phyloP scores from a whole-genome alignment of 1,140 invertebrate genomes.

The Bombyx mandarina region DNA sequence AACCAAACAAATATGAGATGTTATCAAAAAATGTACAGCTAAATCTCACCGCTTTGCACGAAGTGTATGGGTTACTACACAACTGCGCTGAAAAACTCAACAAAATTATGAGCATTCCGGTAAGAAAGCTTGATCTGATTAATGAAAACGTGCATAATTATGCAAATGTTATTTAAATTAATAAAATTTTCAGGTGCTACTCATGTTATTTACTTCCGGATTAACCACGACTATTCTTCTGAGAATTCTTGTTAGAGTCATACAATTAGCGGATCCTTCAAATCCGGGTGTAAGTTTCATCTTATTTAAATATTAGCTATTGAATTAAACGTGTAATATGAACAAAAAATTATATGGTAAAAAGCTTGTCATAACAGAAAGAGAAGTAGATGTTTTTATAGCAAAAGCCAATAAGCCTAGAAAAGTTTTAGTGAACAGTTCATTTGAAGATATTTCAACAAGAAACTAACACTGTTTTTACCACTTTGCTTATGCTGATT shows the following conservation, averaged over 20 bases:
- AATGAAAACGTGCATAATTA: background rate
- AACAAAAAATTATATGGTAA: background rate
- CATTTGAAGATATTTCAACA: no score
- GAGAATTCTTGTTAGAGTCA: conserved; percentile 19
- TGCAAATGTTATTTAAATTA: conserved; percentile 3
- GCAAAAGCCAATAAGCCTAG: no score
- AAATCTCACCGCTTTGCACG: conserved; percentile 28
- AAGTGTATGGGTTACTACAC: conserved; percentile 38
- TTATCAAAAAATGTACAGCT: conserved; percentile 25
- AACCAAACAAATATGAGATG: conserved; percentile 20
- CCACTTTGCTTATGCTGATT: no score
- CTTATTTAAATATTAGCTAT: conserved; percentile 13
- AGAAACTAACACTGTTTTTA: no score
- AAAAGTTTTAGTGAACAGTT: no score
- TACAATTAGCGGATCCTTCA: conserved; percentile 12
- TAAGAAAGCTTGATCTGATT: conserved; percentile 15
- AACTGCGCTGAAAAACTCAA: conserved; percentile 39
- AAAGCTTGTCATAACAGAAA: background rate
- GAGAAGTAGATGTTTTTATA: no score
- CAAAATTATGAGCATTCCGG: conserved; percentile 35
- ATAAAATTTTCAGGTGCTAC: conserved; percentile 27
- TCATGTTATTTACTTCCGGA: conserved; percentile 25
- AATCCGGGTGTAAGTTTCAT: conserved; percentile 16
- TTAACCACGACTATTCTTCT: conserved; percentile 27
- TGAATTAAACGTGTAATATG: background rate